Evolutionary conservation across 2,797 vertebrate genomes (phyloP).

Genomic region (Florisuga fusca): DNA sequence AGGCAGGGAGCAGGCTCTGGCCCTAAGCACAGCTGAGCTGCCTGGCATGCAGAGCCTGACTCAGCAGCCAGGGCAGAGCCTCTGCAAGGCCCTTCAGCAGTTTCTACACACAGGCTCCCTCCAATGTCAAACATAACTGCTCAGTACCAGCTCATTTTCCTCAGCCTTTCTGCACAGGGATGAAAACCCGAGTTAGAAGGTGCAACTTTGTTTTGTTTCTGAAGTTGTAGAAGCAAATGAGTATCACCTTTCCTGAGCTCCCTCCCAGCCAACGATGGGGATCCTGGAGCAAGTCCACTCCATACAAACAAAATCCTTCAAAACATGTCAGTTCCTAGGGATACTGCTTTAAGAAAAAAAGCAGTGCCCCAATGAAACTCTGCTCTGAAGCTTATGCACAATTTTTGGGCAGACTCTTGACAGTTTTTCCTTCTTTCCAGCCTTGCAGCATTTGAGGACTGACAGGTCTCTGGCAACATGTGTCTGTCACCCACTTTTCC

Average conservation of each 20-base stretch:
- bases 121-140: accelerated
- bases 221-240: not conserved
- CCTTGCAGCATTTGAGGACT: not conserved
- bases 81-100: not conserved
- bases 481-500: not conserved
- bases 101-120: not conserved
- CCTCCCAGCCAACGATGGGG: not conserved
- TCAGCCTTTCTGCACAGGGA: not conserved
- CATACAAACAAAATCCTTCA: not conserved
- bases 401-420: not conserved
- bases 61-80: not conserved
- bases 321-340: accelerated
- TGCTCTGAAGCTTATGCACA: accelerated
- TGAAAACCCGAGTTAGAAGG: not conserved
- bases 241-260: not conserved
- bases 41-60: not conserved
- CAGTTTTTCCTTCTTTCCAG: not conserved
- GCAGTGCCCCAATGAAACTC: not conserved
- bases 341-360: not conserved
- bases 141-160: not conserved
- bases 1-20: not conserved
- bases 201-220: not conserved
- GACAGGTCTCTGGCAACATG: accelerated
- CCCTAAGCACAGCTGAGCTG: not conserved
- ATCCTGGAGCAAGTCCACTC: no score